Percentiles rank a stretch among this genome's conserved stretches.
These are phyloP conservation scores for Leptothorax acervorum DNA, from an alignment of 2,888 invertebrate genomes.

Conservation along the genomic window DNA sequence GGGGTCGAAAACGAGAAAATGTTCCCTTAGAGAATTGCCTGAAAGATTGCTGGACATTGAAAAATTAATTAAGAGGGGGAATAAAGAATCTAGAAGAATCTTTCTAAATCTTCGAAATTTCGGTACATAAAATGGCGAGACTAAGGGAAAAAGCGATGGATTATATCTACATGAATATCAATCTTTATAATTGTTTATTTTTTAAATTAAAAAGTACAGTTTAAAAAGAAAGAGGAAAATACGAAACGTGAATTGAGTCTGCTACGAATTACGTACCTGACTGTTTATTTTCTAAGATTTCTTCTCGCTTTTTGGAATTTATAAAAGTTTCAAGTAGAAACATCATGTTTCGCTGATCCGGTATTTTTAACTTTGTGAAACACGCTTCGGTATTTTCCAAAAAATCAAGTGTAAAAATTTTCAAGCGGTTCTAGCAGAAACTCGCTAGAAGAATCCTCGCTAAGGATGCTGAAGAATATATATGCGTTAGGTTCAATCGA, in stretches of 20 bases:
- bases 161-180: neutral
- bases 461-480: constrained; percentile 31
- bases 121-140: neutral
- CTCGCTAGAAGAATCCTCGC: constrained; percentile 22
- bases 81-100: neutral
- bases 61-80: constrained; percentile 19
- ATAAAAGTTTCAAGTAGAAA: neutral
- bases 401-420: constrained; percentile 23
- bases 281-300: neutral
- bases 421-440: neutral
- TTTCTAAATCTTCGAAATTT: neutral
- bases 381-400: neutral
- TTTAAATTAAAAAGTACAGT: neutral
- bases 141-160: neutral
- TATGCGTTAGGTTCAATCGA: constrained; percentile 35
- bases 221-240: neutral
- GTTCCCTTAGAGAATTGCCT: neutral
- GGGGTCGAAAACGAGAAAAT: constrained; percentile 21
- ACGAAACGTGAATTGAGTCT: neutral
- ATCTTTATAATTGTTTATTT: neutral
- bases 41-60: neutral
- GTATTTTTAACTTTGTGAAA: constrained; percentile 26
- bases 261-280: neutral
- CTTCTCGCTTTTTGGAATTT: neutral
- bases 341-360: neutral